phyloP scores from a whole-genome alignment of 1,140 invertebrate species.

The Zaprionus africanus region DNA sequence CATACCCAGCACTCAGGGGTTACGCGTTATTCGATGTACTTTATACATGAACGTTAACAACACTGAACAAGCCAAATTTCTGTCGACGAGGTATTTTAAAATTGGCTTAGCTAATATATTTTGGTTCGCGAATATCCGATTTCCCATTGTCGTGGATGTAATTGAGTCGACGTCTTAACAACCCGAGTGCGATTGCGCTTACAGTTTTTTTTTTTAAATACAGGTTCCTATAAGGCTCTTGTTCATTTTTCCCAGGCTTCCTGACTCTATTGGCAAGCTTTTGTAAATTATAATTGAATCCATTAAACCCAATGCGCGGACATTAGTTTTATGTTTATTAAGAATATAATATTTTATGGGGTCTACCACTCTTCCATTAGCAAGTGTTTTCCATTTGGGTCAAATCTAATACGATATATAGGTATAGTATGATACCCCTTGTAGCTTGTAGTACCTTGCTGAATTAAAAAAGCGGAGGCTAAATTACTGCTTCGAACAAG shows the following conservation, averaged over 20 bases:
- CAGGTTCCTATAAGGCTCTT: neutral
- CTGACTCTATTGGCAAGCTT: neutral
- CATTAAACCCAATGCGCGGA: neutral
- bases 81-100: conserved; percentile 2
- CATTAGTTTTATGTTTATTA: neutral
- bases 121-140: neutral
- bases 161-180: neutral
- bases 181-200: neutral
- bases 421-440: neutral
- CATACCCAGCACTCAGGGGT: neutral
- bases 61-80: neutral
- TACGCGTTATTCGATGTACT: neutral
- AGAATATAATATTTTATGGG: neutral
- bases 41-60: neutral
- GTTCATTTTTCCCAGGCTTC: conserved; percentile 1
- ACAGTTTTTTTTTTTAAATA: neutral
- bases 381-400: neutral
- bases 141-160: neutral
- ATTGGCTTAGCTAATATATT: neutral
- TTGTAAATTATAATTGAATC: neutral
- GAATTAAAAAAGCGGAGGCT: neutral
- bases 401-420: neutral
- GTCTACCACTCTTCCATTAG: neutral
- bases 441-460: neutral
- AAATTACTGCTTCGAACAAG: neutral